Percentiles rank a stretch among this genome's conserved stretches.
Conservation (phyloP, 2,797 vertebrate species). For the Nasua narica region DNA sequence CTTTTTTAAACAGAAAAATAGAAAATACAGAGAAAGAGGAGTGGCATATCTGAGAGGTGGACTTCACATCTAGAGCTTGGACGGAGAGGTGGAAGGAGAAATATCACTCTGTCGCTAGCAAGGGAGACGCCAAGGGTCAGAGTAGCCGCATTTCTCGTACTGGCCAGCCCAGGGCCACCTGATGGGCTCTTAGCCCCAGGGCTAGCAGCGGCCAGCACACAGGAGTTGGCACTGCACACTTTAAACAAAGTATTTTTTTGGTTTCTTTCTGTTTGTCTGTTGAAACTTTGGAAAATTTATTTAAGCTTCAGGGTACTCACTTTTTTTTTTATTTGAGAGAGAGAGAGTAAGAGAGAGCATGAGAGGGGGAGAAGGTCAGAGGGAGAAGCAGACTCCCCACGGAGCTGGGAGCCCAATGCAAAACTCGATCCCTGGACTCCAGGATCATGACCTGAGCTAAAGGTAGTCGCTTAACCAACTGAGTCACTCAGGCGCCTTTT, state of each 20-base stretch:
- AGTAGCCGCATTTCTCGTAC: rapidly evolving
- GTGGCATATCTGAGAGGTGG: not conserved
- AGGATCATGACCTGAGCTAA: too few species aligned
- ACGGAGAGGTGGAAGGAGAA: not conserved
- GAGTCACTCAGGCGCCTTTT: too few species aligned
- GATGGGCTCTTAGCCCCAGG: not conserved
- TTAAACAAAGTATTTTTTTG: not conserved
- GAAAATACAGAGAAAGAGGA: not conserved
- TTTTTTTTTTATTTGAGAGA: not conserved
- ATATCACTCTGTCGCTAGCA: not conserved
- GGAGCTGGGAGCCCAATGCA: too few species aligned
- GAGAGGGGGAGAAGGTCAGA: too few species aligned
- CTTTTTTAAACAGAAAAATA: not conserved
- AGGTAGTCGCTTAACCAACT: too few species aligned
- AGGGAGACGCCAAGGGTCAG: not conserved
- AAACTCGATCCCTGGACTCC: too few species aligned
- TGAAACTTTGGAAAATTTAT: not conserved
- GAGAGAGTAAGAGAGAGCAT: too few species aligned
- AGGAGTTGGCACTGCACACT: too few species aligned
- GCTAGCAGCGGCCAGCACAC: not conserved
- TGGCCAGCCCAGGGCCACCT: too few species aligned
- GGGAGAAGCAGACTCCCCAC: too few species aligned
- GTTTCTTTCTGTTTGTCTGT: not conserved
- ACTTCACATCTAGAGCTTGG: too few species aligned
- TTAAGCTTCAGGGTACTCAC: not conserved